phyloP scores from a whole-genome alignment of 1,140 invertebrate species.

The Drosophila melanica region DNA sequence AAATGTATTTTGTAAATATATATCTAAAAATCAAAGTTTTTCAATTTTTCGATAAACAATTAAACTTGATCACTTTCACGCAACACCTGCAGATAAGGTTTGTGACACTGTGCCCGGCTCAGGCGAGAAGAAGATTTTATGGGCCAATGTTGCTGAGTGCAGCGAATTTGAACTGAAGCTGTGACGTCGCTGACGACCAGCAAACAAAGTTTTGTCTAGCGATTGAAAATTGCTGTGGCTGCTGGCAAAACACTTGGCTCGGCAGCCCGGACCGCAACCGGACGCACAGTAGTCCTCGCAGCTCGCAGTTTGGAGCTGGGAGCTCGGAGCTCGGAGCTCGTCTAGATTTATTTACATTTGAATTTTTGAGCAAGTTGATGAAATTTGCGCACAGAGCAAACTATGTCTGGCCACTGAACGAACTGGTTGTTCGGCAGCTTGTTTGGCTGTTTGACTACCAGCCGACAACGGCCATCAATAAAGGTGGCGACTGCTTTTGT shows the following conservation, averaged over 20 bases:
- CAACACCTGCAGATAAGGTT: background rate
- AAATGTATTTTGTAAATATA: no score
- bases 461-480: constrained; percentile 64
- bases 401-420: constrained; percentile 56
- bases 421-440: constrained; percentile 19
- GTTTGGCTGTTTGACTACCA: constrained; percentile 30
- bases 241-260: constrained; percentile 73
- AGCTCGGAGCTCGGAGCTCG: constrained; percentile 37
- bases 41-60: no score
- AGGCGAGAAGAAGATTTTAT: constrained; percentile 24
- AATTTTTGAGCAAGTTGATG: constrained; percentile 81
- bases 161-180: constrained; percentile 58
- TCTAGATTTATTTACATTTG: constrained; percentile 81
- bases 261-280: background rate
- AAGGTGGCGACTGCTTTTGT: constrained; percentile 80
- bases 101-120: constrained; percentile 7
- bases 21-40: no score
- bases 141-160: constrained; percentile 70
- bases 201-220: constrained; percentile 79
- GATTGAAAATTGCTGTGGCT: constrained; percentile 80
- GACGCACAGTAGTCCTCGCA: constrained; percentile 17
- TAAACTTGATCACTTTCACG: no score
- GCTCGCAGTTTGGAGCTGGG: constrained; percentile 19
- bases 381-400: constrained; percentile 72
- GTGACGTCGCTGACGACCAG: constrained; percentile 52